These are phyloP conservation scores for Apostichopus leukothele DNA, from an alignment of 53 echinoderm and acorn worm species.

Conservation along the genomic window DNA sequence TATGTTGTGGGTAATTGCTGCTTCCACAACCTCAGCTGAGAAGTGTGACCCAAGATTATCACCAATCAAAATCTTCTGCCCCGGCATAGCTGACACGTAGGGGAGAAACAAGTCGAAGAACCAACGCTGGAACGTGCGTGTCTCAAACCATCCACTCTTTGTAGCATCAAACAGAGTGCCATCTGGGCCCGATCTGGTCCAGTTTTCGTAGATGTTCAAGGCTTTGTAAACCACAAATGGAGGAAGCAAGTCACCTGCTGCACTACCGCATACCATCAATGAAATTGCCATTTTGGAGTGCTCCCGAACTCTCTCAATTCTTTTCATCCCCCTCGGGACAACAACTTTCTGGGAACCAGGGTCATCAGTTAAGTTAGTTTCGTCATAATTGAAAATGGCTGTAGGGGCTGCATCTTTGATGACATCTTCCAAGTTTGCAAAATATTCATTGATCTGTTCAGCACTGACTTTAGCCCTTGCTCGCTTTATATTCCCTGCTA, in stretches of 20 bases:
- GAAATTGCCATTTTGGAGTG: not conserved
- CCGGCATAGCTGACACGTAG: not conserved
- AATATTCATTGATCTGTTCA: not conserved
- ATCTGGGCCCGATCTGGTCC: slow-evolving; percentile 17
- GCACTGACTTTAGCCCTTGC: not conserved
- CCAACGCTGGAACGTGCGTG: not conserved
- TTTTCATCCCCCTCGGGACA: not conserved
- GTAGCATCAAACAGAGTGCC: not conserved
- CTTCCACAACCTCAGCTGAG: not conserved
- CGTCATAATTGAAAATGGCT: not conserved
- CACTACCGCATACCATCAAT: not conserved
- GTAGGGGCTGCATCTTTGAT: too few relatives aligned
- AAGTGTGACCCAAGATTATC: not conserved
- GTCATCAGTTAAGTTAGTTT: slow-evolving; percentile 8
- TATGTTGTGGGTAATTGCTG: not conserved
- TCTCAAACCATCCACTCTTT: slow-evolving; percentile 34
- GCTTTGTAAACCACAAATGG: too few relatives aligned
- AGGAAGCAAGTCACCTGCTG: not conserved
- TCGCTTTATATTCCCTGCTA: not conserved
- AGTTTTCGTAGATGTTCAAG: not conserved
- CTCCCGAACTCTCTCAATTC: not conserved
- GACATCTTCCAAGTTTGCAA: not conserved
- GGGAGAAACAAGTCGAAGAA: slow-evolving; percentile 13
- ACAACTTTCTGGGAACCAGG: slow-evolving; percentile 3
- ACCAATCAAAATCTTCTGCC: not conserved